These are phyloP conservation scores for Aspidoscelis tigris DNA, from an alignment of 2,113 vertebrate genomes.

Conservation along the genomic window DNA sequence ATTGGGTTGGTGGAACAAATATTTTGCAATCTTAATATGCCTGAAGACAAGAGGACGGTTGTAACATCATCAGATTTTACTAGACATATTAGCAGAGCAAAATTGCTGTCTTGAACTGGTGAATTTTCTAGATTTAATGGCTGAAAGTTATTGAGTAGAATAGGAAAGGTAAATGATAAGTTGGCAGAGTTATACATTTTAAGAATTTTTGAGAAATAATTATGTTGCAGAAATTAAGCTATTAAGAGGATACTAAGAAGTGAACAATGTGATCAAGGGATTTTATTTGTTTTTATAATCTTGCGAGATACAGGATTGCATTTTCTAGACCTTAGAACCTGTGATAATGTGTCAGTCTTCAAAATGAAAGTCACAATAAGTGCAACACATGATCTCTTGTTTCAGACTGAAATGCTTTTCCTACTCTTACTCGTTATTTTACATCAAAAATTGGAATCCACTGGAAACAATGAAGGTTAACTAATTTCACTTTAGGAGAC, in stretches of 20 bases:
- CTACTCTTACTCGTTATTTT: neutral
- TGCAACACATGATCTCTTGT: neutral
- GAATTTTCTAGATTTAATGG: slow-evolving; percentile 9
- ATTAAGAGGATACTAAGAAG: too few species aligned
- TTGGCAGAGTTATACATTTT: neutral
- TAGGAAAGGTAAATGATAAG: neutral
- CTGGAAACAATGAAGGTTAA: neutral
- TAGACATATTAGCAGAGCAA: neutral
- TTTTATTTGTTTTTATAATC: neutral
- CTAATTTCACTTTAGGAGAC: neutral
- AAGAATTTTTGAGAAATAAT: slow-evolving; percentile 7
- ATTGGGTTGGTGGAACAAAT: neutral
- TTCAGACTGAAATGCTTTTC: neutral
- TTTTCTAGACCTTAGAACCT: neutral
- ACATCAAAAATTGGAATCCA: neutral
- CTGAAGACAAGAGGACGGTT: neutral
- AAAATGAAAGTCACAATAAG: neutral
- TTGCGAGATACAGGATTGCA: neutral
- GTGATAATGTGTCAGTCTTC: neutral
- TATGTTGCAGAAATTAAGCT: neutral
- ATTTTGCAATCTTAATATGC: neutral
- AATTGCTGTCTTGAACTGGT: neutral
- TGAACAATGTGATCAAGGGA: neutral
- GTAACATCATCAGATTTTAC: neutral
- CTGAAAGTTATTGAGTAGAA: neutral